Base-by-base conservation (phyloP, 1,140 invertebrate species). In the Oscheius sp. region DNA sequence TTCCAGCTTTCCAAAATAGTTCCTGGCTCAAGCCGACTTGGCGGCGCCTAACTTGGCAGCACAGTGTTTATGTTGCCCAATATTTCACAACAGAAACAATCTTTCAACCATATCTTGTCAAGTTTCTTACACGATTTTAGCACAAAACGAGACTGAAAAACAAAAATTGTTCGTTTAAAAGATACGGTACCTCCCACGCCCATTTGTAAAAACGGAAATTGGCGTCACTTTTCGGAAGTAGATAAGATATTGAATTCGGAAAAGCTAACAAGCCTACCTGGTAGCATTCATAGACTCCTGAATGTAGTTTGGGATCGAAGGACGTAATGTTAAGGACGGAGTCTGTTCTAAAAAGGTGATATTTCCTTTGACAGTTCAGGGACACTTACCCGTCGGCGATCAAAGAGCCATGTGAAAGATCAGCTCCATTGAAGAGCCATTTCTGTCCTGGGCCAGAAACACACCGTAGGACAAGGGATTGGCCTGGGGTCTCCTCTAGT, bases 281-380 rank as follows among this genome's bases (percentile, higher is more conserved):
- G 32, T 49, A 58, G 67, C 67, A 68, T 55, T 68, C 67, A 23
- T 68, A 68, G 1, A 59, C 52, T 59, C 67, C 67, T 31, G 52
- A 34, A 61, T 68, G 49, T 58, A 58, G 34, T 3, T 58, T 38
- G n/a, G 67, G 46, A 18, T 59, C 32, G 61, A 58, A 68, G 26
- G 52, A 26, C 34, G 52, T 31, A 26, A 68, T 59, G 34, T 58
- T 55, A 15, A 68, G 34, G 18, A 15, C 35, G 1, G 67, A 68
- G 20, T 31, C 52, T 31, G 52, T 55, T 42, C 67, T 68, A 55
- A 2, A 68, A 68, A 32, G 49, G 29, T 10, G 13, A 35, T n/a
- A 55, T 55, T 55, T 4, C 49, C 7, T 55, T 23, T 55, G 7
- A 26, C 28, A 23, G 15, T 55, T 55, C 49, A 55, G 7, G 38